These are phyloP conservation scores for Monomorium pharaonis DNA, from an alignment of 1,140 invertebrate species.

Conservation along the genomic window DNA sequence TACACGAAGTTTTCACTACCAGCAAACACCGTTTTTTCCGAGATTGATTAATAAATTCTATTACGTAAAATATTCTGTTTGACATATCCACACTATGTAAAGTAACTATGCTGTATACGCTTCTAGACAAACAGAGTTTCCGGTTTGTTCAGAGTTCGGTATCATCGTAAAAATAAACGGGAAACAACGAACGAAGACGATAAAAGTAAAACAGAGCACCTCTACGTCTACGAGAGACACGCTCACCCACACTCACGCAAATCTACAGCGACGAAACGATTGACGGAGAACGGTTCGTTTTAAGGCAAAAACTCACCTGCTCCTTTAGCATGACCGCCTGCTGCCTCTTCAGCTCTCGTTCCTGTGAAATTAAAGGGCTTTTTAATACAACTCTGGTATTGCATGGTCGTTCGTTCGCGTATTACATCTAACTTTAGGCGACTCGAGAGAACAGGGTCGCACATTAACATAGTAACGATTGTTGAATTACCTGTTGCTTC, in stretches of 20 bases:
- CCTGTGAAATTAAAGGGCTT: constrained; percentile 87
- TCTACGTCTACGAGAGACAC: constrained; percentile 63
- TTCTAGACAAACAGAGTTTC: neutral
- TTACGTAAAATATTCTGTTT: neutral
- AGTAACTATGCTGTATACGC: neutral
- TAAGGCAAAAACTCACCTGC: constrained; percentile 88
- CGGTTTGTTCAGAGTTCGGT: neutral
- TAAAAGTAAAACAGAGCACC: constrained; percentile 55
- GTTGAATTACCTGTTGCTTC: constrained; percentile 91
- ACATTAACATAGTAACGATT: constrained; percentile 63
- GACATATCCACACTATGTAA: neutral
- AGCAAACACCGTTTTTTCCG: neutral
- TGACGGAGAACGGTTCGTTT: constrained; percentile 41
- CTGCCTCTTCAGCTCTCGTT: constrained; percentile 94
- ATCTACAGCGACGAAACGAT: constrained; percentile 67
- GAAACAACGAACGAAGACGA: constrained; percentile 44
- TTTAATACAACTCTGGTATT: constrained; percentile 8
- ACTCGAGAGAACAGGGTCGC: neutral
- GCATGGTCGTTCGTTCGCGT: constrained; percentile 15
- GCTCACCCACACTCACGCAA: constrained; percentile 38
- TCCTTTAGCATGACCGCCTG: constrained; percentile 94
- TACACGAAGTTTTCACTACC: constrained; percentile 10
- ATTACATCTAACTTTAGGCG: constrained; percentile 13
- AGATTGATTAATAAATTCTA: neutral
- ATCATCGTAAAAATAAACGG: constrained; percentile 25